A percentile compares a stretch with the other conserved stretches of the same genome.
These are phyloP conservation scores for Cuculus canorus DNA, from an alignment of 2,797 vertebrate genomes.

Conservation along the genomic window DNA sequence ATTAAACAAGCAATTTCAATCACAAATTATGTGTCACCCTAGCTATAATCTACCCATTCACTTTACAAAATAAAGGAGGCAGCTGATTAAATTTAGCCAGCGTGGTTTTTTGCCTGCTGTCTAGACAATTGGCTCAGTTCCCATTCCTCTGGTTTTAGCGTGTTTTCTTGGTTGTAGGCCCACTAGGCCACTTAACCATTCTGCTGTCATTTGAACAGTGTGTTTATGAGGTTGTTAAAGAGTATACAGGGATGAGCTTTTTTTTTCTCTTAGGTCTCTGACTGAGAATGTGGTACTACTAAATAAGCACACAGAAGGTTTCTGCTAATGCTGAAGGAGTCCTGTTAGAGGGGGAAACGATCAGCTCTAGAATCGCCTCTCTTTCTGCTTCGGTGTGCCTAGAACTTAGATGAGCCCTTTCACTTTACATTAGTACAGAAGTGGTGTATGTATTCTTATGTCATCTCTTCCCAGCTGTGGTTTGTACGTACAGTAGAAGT, in stretches of 20 bases:
- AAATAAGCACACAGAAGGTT: not conserved
- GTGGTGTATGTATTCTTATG: not conserved
- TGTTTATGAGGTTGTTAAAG: not conserved
- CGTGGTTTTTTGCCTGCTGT: slow-evolving; percentile 60
- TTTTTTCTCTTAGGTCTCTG: not conserved
- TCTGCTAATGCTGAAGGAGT: not conserved
- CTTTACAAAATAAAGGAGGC: slow-evolving; percentile 58
- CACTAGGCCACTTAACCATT: slow-evolving; percentile 40
- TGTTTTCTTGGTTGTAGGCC: slow-evolving; percentile 37
- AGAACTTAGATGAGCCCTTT: not conserved
- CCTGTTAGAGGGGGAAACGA: not conserved
- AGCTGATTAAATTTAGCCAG: slow-evolving; percentile 64
- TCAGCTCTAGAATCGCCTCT: not conserved
- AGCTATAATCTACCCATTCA: slow-evolving; percentile 53
- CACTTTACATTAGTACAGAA: not conserved
- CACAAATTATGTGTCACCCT: slow-evolving; percentile 48
- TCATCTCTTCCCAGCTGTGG: not conserved
- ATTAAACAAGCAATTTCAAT: slow-evolving; percentile 50
- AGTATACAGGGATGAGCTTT: not conserved
- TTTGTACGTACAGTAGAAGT: not conserved
- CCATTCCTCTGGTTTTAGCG: not conserved
- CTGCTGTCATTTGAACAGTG: not conserved
- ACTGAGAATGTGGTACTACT: not conserved
- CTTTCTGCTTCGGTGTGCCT: not conserved
- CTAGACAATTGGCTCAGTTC: slow-evolving; percentile 62